phyloP scores from a whole-genome alignment of 2,797 vertebrate genomes.

The Karalla daura region DNA sequence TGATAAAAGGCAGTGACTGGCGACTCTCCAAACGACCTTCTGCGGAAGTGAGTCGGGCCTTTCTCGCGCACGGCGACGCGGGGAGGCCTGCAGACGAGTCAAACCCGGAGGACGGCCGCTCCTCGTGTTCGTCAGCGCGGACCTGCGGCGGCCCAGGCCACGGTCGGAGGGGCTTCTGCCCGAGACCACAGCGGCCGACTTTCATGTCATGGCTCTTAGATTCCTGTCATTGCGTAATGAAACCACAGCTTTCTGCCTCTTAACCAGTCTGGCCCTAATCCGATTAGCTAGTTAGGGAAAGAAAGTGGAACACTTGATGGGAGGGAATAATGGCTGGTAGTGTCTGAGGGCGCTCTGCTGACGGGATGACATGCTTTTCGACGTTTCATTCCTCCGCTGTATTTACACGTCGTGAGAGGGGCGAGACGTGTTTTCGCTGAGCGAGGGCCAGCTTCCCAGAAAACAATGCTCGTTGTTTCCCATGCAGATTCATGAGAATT shows the following conservation, averaged over 20 bases:
- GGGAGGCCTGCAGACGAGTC: constrained; percentile 43
- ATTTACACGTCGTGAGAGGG: constrained; percentile 29
- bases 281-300: constrained; percentile 40
- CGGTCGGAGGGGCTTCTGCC: constrained; percentile 53
- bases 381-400: constrained; percentile 23
- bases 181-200: constrained; percentile 58
- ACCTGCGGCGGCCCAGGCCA: constrained; percentile 57
- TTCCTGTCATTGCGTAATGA: constrained; percentile 43
- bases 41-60: constrained; percentile 14
- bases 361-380: constrained; percentile 38
- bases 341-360: constrained; percentile 16
- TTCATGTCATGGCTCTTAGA: constrained; percentile 48
- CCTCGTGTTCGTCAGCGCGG: constrained; percentile 29
- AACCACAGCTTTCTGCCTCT: constrained; percentile 57
- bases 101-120: constrained; percentile 46
- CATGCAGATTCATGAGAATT: constrained; percentile 85
- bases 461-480: constrained; percentile 75
- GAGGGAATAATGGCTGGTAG: constrained; percentile 16
- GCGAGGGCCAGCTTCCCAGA: constrained; percentile 70
- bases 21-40: neutral
- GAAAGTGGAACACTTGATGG: constrained; percentile 25
- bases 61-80: neutral
- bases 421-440: constrained; percentile 52
- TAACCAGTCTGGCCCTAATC: constrained; percentile 57
- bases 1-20: constrained; percentile 24